Percentiles rank a stretch among this genome's conserved stretches.
Evolutionary conservation across 2,797 vertebrate genomes (phyloP).

Genomic region (Peromyscus nudipes): DNA sequence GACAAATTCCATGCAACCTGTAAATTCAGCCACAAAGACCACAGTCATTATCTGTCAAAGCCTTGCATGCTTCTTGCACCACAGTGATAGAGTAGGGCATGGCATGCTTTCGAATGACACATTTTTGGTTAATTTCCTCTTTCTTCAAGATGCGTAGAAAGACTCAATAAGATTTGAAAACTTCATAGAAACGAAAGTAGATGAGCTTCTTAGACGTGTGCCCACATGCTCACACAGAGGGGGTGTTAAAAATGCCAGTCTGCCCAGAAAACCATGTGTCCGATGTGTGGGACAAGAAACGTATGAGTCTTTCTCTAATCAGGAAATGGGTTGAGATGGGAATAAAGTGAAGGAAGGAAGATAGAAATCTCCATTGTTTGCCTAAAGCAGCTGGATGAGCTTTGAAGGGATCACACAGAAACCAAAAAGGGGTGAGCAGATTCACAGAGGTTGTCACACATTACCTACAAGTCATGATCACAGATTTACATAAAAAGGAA

Average conservation of each 20-base stretch:
- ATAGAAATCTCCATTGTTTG: background rate
- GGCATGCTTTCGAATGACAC: background rate
- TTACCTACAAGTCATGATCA: background rate
- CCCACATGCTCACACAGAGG: no score
- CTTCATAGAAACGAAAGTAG: background rate
- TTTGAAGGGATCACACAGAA: background rate
- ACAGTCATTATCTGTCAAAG: background rate
- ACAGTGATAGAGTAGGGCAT: no score
- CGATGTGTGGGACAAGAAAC: background rate
- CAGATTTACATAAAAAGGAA: background rate
- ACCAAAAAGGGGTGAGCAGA: background rate
- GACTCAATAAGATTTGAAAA: background rate
- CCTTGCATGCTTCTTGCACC: background rate
- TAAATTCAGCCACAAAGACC: background rate
- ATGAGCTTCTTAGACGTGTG: background rate
- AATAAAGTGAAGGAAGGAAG: background rate
- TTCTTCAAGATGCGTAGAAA: background rate
- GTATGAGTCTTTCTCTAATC: rapidly evolving
- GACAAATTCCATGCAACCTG: background rate
- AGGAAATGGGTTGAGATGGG: background rate
- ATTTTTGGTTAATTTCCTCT: background rate
- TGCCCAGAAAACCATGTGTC: background rate
- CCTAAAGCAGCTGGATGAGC: background rate
- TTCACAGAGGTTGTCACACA: rapidly evolving
- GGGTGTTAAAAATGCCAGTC: background rate